These are phyloP conservation scores for Tetranychus truncatus DNA, from an alignment of 2,888 invertebrate genomes.

Conservation along the genomic window DNA sequence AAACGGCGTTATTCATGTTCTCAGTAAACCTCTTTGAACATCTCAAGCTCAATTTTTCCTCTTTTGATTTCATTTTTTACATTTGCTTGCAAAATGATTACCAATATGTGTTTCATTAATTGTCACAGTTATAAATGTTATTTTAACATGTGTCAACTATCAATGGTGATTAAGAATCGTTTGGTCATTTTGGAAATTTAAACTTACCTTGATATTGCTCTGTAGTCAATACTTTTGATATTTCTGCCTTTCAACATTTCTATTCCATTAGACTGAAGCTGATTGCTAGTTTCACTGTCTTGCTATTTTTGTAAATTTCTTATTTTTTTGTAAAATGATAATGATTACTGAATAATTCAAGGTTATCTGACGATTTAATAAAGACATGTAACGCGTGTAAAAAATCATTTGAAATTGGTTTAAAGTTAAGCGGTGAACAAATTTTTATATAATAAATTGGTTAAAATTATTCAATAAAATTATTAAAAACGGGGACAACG, in stretches of 20 bases:
- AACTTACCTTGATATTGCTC: not conserved
- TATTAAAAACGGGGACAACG: too few species aligned
- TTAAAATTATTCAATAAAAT: too few species aligned
- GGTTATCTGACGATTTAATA: not conserved
- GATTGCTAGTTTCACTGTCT: not conserved
- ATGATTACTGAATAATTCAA: not conserved
- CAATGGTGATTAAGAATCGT: too few species aligned
- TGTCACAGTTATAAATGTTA: too few species aligned
- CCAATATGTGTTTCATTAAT: not conserved
- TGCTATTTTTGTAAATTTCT: not conserved
- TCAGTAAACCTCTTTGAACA: conserved; percentile 26
- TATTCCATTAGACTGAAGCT: not conserved
- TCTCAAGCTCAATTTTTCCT: not conserved
- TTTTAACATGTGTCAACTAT: too few species aligned
- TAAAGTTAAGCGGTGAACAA: too few species aligned
- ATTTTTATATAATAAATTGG: too few species aligned
- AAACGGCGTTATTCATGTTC: conserved; percentile 29
- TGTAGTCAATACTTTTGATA: not conserved
- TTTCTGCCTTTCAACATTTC: not conserved
- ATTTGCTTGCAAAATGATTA: not conserved
- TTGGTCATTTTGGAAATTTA: not conserved
- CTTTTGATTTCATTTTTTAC: not conserved
- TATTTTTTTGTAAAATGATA: not conserved
- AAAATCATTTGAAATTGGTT: not conserved
- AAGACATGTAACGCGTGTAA: not conserved